phyloP scores from a whole-genome alignment of 2,113 vertebrate species.

The Ploceus nigricollis region DNA sequence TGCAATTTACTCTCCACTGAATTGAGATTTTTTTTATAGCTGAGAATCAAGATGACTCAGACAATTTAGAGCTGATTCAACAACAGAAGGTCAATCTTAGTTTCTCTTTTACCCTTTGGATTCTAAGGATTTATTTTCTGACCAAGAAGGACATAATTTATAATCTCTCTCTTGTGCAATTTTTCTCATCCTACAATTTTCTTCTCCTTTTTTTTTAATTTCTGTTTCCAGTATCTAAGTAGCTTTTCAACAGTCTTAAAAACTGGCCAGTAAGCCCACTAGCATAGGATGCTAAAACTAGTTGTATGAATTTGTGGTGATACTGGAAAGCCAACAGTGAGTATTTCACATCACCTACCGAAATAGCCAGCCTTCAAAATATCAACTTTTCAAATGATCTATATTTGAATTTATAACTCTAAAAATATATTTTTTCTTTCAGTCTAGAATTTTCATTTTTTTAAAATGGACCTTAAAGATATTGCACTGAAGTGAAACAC shows the following conservation, averaged over 20 bases:
- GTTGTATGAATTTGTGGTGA: not conserved
- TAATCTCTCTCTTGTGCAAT: not conserved
- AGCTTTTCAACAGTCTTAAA: not conserved
- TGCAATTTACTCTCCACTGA: constrained; percentile 26
- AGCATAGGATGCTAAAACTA: not conserved
- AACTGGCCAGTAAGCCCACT: not conserved
- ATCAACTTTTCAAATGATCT: not conserved
- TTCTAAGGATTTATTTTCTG: constrained; percentile 8
- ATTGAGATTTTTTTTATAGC: not conserved
- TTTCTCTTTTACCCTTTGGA: constrained; percentile 1
- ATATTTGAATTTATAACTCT: not conserved
- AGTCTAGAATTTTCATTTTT: not conserved
- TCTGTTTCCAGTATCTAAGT: not conserved
- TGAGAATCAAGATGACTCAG: constrained; percentile 36
- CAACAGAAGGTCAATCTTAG: not conserved
- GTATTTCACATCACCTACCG: not conserved
- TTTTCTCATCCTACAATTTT: not conserved
- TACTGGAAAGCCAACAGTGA: not conserved
- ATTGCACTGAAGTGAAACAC: not conserved
- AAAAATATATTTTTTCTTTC: not conserved
- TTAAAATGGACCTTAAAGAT: not conserved
- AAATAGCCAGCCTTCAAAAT: not conserved
- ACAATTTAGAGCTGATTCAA: constrained; percentile 29
- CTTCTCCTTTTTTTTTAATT: not conserved
- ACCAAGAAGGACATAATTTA: not conserved